Conservation (phyloP, 2,888 invertebrate genomes). For the Tenthredo notha region DNA sequence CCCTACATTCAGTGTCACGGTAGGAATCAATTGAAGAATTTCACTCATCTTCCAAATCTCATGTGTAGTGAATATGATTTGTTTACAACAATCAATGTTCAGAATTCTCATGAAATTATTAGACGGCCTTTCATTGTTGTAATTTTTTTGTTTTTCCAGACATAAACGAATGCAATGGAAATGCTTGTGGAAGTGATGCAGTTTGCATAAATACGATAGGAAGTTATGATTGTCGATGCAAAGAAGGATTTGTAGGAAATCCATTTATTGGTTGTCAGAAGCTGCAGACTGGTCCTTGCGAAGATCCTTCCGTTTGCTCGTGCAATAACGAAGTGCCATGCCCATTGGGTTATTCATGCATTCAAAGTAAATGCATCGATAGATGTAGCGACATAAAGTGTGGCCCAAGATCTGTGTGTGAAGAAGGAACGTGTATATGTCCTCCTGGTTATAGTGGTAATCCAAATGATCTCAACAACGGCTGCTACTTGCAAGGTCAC, state of each 20-base stretch:
- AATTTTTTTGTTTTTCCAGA: conserved; percentile 75
- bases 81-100: neutral
- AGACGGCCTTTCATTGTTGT: neutral
- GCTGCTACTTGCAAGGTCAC: conserved; percentile 87
- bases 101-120: neutral
- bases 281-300: conserved; percentile 85
- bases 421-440: conserved; percentile 89
- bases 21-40: conserved; percentile 60
- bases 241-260: conserved; percentile 91
- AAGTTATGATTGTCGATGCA: conserved; percentile 93
- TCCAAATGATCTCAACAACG: conserved; percentile 85
- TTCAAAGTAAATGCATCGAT: conserved; percentile 87
- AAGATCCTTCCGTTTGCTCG: conserved; percentile 85
- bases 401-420: conserved; percentile 90
- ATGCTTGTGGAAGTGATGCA: conserved; percentile 91
- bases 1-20: conserved; percentile 91
- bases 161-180: conserved; percentile 89
- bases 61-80: neutral
- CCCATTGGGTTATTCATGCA: conserved; percentile 88
- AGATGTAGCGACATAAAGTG: conserved; percentile 88
- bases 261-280: conserved; percentile 91
- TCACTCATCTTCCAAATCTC: neutral
- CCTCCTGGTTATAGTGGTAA: conserved; percentile 89
- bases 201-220: conserved; percentile 95
- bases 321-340: conserved; percentile 87